phyloP scores from a whole-genome alignment of 2,113 vertebrate species.

The Alces alces region DNA sequence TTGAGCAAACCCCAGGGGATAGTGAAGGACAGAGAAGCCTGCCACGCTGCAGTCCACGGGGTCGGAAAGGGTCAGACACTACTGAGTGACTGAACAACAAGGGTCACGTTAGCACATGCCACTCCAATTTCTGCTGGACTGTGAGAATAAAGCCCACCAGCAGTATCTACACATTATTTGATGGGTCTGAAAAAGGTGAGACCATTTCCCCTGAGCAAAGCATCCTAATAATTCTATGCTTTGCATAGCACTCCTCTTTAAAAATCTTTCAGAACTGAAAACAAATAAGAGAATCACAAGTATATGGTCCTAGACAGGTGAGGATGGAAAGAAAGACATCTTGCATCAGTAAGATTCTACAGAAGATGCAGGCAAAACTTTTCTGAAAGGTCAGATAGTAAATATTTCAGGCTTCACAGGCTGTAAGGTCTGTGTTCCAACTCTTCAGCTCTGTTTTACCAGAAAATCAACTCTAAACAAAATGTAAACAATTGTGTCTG shows the following conservation, averaged over 20 bases:
- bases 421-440: background rate
- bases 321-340: conserved; percentile 50
- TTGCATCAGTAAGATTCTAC: conserved; percentile 49
- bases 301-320: background rate
- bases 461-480: background rate
- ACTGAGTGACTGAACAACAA: background rate
- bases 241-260: background rate
- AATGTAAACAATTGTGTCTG: background rate
- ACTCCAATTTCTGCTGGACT: conserved; percentile 24
- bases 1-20: background rate
- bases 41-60: background rate
- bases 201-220: background rate
- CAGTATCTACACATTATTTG: background rate
- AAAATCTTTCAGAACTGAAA: background rate
- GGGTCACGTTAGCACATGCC: background rate
- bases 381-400: background rate
- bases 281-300: conserved; percentile 22
- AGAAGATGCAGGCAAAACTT: background rate
- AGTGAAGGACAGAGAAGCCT: background rate
- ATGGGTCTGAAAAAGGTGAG: conserved; percentile 19
- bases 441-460: background rate
- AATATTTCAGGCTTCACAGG: background rate
- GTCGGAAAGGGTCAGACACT: background rate
- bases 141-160: background rate
- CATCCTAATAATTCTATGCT: background rate